Evolutionary conservation across 2,888 invertebrate genomes (phyloP), one percentile per base, ranked within the genome.

Genomic region (Linyphia triangularis): DNA sequence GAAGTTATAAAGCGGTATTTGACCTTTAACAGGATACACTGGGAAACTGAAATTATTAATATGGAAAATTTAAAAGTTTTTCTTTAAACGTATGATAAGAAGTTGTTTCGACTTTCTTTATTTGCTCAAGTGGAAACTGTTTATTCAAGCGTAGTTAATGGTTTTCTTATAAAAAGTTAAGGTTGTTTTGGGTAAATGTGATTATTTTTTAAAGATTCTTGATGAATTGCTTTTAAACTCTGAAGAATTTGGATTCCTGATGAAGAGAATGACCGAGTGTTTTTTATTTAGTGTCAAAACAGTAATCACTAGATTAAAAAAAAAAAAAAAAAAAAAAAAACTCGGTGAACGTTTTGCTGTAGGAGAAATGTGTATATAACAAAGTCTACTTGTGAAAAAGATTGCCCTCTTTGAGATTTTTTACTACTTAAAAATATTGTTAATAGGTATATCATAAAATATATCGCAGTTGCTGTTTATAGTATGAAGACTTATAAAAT

Each of bases 171-270:
- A n/a, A 51, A 51, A n/a, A 10, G n/a, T 51, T 51, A n/a, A 5
- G 51, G 51, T 51, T 51, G 51, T 51, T 51, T 51, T 51, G 51
- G 33, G n/a, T n/a, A n/a, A n/a, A n/a, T n/a, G n/a, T n/a, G n/a
- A n/a, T n/a, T n/a, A n/a, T n/a, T n/a, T n/a, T 33, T 33, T 33
- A 4, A 1, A 5, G n/a, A 51, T 13, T 51, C 13, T 51, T n/a
- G n/a, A 51, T 51, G 51, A 51, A 33, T 9, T 33, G 51, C n/a
- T 51, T 51, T n/a, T 51, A n/a, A 33, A 33, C 5, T 6, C 33
- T 33, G 4, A 9, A 9, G 33, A 33, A 33, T 33, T 33, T 33
- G 9, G n/a, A 51, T 51, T 10, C 16, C 51, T 51, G 51, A 51
- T n/a, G n/a, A n/a, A n/a, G n/a, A n/a, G n/a, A n/a, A n/a, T n/a